Percentiles rank a stretch among this genome's conserved stretches.
Evolutionary conservation across 2,888 invertebrate genomes (phyloP).

Genomic region (Diarsia dahlii): DNA sequence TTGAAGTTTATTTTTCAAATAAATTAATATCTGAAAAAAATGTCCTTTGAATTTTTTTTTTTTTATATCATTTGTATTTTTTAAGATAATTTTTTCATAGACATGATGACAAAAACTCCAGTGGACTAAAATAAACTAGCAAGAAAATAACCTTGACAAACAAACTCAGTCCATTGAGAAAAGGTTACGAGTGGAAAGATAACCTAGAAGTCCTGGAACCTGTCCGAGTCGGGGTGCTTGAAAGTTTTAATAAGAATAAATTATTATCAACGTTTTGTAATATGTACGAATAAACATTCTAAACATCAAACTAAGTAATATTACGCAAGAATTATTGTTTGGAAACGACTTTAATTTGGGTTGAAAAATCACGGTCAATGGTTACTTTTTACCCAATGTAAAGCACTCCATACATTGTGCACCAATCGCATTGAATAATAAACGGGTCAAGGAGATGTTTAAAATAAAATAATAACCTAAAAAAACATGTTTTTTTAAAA

Average conservation of each 20-base stretch:
- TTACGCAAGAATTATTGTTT: not conserved
- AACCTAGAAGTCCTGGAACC: no score
- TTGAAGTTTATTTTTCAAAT: not conserved
- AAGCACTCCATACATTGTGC: no score
- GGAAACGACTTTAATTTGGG: no score
- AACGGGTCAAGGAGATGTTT: no score
- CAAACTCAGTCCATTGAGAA: not conserved
- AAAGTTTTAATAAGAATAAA: conserved; percentile 22
- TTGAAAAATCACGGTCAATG: no score
- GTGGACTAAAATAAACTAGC: not conserved
- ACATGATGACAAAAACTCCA: not conserved
- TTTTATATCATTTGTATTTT: not conserved
- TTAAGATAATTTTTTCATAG: not conserved
- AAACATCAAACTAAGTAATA: not conserved
- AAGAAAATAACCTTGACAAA: not conserved
- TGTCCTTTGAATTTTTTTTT: no score
- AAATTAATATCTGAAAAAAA: not conserved
- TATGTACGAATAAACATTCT: no score
- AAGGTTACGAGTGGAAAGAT: not conserved
- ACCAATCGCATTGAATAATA: not conserved
- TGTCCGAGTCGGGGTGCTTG: no score
- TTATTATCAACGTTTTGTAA: not conserved
- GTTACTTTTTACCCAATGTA: no score
- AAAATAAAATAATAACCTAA: not conserved
- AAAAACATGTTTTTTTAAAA: not conserved